These are phyloP conservation scores for Lophura nycthemera DNA, from an alignment of 2,113 vertebrate species.

Conservation along the genomic window DNA sequence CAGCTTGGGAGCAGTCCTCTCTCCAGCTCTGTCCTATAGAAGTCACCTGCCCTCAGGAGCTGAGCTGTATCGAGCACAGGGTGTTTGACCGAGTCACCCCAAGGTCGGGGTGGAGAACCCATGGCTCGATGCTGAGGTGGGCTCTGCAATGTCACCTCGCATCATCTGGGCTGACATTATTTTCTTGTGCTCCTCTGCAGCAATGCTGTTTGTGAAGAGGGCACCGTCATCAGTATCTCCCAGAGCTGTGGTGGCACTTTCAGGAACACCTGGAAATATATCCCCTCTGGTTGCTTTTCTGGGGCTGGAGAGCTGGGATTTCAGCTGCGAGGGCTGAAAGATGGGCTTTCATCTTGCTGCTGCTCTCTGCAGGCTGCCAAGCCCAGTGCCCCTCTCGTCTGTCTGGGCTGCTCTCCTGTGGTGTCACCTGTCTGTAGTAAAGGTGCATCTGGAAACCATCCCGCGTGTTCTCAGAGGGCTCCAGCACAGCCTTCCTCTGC, in stretches of 20 bases:
- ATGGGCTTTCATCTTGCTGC: not conserved
- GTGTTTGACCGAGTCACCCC: not conserved
- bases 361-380: not conserved
- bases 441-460: not conserved
- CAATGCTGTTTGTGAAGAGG: not conserved
- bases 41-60: not conserved
- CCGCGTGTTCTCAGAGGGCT: rapidly evolving
- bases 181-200: not conserved
- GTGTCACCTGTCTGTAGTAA: not conserved
- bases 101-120: not conserved
- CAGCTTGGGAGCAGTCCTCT: not conserved
- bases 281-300: not conserved
- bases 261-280: not conserved
- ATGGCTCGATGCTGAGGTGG: not conserved
- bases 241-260: rapidly evolving
- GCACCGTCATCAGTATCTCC: not conserved
- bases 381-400: not conserved
- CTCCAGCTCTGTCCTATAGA: not conserved
- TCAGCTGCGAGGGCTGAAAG: not conserved
- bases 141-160: not conserved
- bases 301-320: not conserved
- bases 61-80: not conserved
- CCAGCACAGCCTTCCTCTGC: not conserved
- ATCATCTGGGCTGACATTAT: rapidly evolving
- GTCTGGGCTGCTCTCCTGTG: not conserved